phyloP scores from a whole-genome alignment of 2,888 invertebrate genomes.

The Andrena chrysosceles region DNA sequence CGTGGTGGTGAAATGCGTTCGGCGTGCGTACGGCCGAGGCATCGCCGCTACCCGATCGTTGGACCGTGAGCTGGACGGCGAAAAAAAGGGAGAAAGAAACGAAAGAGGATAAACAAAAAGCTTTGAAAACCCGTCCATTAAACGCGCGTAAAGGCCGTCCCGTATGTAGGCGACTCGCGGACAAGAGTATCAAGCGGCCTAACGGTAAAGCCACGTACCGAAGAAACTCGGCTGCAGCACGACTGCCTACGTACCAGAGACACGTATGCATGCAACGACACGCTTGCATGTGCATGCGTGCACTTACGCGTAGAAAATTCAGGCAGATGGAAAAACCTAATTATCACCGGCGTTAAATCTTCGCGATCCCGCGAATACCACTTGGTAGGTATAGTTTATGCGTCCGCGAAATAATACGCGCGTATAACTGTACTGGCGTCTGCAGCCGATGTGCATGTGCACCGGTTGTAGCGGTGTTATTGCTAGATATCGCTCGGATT shows the following conservation, averaged over 20 bases:
- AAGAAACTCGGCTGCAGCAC: slow-evolving; percentile 80
- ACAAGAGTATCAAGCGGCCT: slow-evolving; percentile 74
- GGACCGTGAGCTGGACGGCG: slow-evolving; percentile 29
- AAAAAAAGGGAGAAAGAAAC: slow-evolving; percentile 10
- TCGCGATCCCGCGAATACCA: slow-evolving; percentile 2
- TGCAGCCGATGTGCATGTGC: neutral
- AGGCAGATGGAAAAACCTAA: slow-evolving; percentile 45
- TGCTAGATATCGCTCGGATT: neutral
- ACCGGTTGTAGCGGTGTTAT: neutral
- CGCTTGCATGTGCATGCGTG: neutral
- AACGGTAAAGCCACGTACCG: slow-evolving; percentile 82
- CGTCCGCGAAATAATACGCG: slow-evolving; percentile 16
- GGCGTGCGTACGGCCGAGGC: slow-evolving; percentile 7
- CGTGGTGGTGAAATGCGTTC: slow-evolving; percentile 17
- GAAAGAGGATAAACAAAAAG: slow-evolving; percentile 46
- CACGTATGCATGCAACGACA: slow-evolving; percentile 51
- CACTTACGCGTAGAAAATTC: slow-evolving; percentile 35
- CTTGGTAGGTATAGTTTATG: slow-evolving; percentile 4
- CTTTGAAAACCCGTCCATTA: slow-evolving; percentile 74
- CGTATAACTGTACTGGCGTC: slow-evolving; percentile 7
- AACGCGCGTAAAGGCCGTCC: slow-evolving; percentile 65
- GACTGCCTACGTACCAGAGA: slow-evolving; percentile 67
- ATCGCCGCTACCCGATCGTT: slow-evolving; percentile 6
- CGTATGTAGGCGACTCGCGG: slow-evolving; percentile 75
- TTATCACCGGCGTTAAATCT: slow-evolving; percentile 35